These are phyloP conservation scores for Tipula lateralis DNA, from an alignment of 2,888 invertebrate genomes.

Conservation along the genomic window DNA sequence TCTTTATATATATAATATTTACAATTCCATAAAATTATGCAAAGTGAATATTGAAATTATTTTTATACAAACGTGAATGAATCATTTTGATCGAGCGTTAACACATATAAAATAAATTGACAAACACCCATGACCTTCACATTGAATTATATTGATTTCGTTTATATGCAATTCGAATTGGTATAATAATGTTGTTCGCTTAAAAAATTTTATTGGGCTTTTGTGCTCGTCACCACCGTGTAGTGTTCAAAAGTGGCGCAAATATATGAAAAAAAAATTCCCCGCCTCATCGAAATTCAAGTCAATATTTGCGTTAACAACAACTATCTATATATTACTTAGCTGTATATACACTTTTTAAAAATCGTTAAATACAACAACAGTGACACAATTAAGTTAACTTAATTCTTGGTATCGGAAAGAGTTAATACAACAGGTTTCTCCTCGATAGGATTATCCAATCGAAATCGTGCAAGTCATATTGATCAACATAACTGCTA, in stretches of 20 bases:
- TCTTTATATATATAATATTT: background rate
- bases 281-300: background rate
- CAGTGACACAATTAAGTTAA: background rate
- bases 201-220: background rate
- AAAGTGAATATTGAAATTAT: background rate
- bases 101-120: background rate
- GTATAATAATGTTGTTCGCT: too few relatives aligned
- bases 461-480: background rate
- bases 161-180: background rate
- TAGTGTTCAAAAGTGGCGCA: background rate
- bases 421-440: slow-evolving; percentile 11
- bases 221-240: background rate
- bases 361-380: background rate
- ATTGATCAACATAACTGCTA: too few relatives aligned
- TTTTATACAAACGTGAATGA: background rate
- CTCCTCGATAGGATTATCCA: background rate
- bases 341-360: background rate
- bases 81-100: background rate
- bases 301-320: background rate
- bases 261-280: background rate
- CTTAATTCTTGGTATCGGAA: background rate
- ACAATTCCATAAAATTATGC: background rate
- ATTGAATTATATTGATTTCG: too few relatives aligned
- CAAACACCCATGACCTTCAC: background rate
- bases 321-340: too few relatives aligned